Base-by-base conservation (phyloP, 2,797 vertebrate genomes). In the Sebastolobus alascanus region DNA sequence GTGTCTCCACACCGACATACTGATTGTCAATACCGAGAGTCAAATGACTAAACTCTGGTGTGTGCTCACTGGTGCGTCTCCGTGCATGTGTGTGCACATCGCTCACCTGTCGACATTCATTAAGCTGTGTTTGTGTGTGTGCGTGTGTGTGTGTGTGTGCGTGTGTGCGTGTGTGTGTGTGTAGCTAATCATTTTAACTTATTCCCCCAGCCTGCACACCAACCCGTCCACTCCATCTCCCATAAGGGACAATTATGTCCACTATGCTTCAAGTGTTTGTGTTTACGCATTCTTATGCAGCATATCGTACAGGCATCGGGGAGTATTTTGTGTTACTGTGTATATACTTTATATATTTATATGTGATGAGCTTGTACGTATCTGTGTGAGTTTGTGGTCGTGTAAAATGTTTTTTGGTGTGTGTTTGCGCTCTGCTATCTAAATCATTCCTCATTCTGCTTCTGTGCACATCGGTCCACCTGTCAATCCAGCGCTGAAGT, bases 241-340 rank as follows among this genome's bases (percentile, higher is more conserved):
- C 82, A 77, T 65, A 80, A 40, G 73, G 29, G 52, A 71, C 52
- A 87, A 75, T 88, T 84, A 87, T 64, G 35, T 60, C 18, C 29
- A 80, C 58, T 55, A n/a, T 33, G 43, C 58, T 69, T 75, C 33
- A 40, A 72, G 37, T 43, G 6, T 66, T 75, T 79, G 12, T 70
- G 3, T 74, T 74, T 25, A 33, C 33, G 35, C 52, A 16, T 68
- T 71, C 27, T 65, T 20, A 65, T 65, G 35, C n/a, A 52, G 29
- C 14, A 52, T 40, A 46, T 52, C 50, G 50, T 9, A n/a, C 50
- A 54, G 18, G 38, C 46, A 35, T 68, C 61, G 25, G 27, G 54
- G 25, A 50, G 31, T 50, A 16, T 16, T 58, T 33, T 71, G n/a
- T 50, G 14, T n/a, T 22, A 13, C 43, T 46, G 43, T 46, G 43